phyloP scores from a whole-genome alignment of 2,888 invertebrate species.

The Julus scandinavius region DNA sequence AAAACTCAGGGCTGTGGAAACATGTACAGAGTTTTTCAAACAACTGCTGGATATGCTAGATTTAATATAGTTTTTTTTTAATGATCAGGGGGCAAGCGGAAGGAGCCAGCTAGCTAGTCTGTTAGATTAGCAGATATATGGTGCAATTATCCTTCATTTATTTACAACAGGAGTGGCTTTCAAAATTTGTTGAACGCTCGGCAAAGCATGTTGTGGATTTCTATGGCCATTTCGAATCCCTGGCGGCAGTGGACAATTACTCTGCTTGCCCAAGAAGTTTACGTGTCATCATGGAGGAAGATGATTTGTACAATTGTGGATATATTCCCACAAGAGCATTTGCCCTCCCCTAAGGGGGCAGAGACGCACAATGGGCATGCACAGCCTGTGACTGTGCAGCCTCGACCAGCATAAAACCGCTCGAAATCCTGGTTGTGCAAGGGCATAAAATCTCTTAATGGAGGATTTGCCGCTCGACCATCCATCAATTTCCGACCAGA shows the following conservation, averaged over 20 bases:
- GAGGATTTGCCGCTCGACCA: constrained; percentile 34
- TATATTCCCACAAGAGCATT: background rate
- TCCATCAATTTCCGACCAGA: constrained; percentile 42
- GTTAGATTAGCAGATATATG: no score
- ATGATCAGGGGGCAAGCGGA: no score
- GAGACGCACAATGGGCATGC: background rate
- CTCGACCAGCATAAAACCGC: background rate
- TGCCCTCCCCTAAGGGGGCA: background rate
- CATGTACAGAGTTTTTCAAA: no score
- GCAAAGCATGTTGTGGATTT: no score
- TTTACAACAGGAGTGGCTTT: no score
- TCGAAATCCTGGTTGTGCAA: constrained; percentile 10
- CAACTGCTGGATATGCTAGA: no score
- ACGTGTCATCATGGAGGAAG: background rate
- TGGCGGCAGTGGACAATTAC: background rate
- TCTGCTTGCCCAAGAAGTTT: background rate
- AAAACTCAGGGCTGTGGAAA: no score
- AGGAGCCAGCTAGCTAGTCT: no score
- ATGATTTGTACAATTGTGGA: constrained; percentile 27
- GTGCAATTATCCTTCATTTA: no score
- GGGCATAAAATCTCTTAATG: constrained; percentile 3
- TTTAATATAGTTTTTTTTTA: no score
- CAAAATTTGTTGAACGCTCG: no score
- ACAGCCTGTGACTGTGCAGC: background rate
- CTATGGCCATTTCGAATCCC: background rate